These are phyloP conservation scores for Epinephelus coioides DNA, from an alignment of 2,797 vertebrate species.

Conservation along the genomic window DNA sequence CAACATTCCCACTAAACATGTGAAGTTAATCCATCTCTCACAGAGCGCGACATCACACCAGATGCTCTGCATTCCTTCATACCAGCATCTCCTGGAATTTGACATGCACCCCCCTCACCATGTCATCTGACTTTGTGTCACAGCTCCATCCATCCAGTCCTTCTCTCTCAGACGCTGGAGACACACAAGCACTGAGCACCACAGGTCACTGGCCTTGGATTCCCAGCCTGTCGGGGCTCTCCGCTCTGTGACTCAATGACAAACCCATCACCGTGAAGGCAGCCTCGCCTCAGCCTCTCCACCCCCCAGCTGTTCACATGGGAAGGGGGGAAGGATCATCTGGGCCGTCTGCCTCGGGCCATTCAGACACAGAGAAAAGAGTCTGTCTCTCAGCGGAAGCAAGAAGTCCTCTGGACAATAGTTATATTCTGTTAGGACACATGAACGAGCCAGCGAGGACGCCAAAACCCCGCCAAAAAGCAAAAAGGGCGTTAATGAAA, in stretches of 20 bases:
- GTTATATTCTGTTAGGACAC: slow-evolving; percentile 71
- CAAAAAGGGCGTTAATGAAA: not conserved
- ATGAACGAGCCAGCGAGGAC: slow-evolving; percentile 21
- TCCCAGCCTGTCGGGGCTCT: slow-evolving; percentile 42
- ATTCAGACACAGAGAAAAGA: slow-evolving; percentile 64
- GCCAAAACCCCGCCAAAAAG: slow-evolving; percentile 35
- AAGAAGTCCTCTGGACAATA: slow-evolving; percentile 71
- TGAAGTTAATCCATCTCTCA: slow-evolving; percentile 9
- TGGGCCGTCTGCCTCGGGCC: slow-evolving; percentile 53
- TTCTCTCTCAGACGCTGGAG: slow-evolving; percentile 49
- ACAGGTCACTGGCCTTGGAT: slow-evolving; percentile 66
- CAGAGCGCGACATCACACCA: slow-evolving; percentile 28
- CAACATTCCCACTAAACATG: not conserved
- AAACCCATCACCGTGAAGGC: slow-evolving; percentile 55
- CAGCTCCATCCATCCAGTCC: slow-evolving; percentile 39
- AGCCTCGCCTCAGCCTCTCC: slow-evolving; percentile 33
- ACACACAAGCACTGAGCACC: slow-evolving; percentile 39
- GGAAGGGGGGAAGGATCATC: slow-evolving; percentile 36
- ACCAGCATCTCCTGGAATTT: slow-evolving; percentile 30
- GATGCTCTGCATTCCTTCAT: slow-evolving; percentile 56
- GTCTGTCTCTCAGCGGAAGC: slow-evolving; percentile 71
- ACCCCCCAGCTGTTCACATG: slow-evolving; percentile 67
- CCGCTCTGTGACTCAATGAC: slow-evolving; percentile 59
- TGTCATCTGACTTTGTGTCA: slow-evolving; percentile 70
- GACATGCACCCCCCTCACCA: slow-evolving; percentile 11